Evolutionary conservation across 2,888 invertebrate species (phyloP), one percentile per base, ranked within the genome.

Genomic region (Andrena minutula): DNA sequence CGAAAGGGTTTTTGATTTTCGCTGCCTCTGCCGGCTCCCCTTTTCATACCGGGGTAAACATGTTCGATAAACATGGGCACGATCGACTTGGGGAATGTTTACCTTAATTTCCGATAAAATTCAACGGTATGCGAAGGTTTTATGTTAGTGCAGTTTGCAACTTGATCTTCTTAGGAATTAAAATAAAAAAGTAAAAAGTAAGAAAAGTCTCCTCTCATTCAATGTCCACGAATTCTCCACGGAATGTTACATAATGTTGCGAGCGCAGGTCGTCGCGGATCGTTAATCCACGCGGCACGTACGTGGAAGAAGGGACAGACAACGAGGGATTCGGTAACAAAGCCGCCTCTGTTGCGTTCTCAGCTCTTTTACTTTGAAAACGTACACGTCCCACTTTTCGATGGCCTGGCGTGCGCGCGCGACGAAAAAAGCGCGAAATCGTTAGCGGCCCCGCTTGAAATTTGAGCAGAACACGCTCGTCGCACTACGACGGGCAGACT

Each of bases 331-430:
- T 82, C 75, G 80, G 70, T 83, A 71, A 85, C 86, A 86, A 86
- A 86, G 83, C 69, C 63, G 8, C 41, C 61, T 68, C 69, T 61
- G 58, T 35, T 53, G 10, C 58, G 23, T 53, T 12, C 49, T 61
- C 65, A 10, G 63, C 65, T 70, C 68, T 83, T 79, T 83, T 77
- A 79, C 86, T 83, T 86, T 85, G 83, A 82, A 83, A 86, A 81
- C 70, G 79, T 72, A 83, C 77, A 63, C 83, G 86, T 63, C 76
- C 70, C 66, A 85, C 69, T 79, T 82, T 79, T 61, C 77, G 72
- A 75, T 72, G 53, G 51, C 51, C 66, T 60, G 32, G n/a, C 58
- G 7, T 23, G 4, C 49, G 32, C 49, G 61, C 51, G 23, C 6
- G 5, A 26, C 5, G 20, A 58, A 61, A 78, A 75, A 74, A 3